Conservation (phyloP, 2,113 vertebrate species). For the Eulemur macaco region DNA sequence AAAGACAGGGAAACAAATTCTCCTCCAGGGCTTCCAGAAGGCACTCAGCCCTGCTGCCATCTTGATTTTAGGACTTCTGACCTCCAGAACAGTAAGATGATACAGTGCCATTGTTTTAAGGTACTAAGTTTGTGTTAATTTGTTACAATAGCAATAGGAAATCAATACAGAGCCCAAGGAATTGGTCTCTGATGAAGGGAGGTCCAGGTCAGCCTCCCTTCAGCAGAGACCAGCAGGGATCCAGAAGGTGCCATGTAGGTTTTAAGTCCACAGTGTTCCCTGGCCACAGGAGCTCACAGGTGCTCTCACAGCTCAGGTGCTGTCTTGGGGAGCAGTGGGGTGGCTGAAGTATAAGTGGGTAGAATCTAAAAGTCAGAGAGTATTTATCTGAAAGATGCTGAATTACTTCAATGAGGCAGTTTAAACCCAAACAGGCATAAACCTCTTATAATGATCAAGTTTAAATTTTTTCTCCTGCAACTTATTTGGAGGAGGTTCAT, state of each 20-base stretch:
- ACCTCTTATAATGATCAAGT: not conserved
- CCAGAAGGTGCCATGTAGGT: fast-evolving
- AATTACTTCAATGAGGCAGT: not conserved
- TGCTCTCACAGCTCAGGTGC: fast-evolving
- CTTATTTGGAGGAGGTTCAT: not conserved
- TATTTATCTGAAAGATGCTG: not conserved
- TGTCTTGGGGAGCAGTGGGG: fast-evolving
- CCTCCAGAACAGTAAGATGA: not conserved
- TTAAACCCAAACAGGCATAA: not conserved
- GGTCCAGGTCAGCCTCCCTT: not conserved
- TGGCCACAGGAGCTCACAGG: fast-evolving
- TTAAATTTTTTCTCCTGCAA: not conserved
- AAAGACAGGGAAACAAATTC: not conserved
- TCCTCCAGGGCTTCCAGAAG: not conserved
- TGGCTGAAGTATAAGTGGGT: fast-evolving
- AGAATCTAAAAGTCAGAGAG: not conserved
- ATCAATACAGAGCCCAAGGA: not conserved
- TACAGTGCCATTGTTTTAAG: not conserved
- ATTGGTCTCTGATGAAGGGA: not conserved
- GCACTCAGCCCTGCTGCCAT: too few species aligned
- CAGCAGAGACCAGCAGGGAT: not conserved
- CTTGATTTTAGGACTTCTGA: not conserved
- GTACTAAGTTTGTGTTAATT: not conserved
- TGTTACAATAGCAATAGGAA: not conserved
- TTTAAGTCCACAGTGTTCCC: not conserved